Evolutionary conservation across 2,113 vertebrate species (phyloP).

Genomic region (Vanacampus margaritifer): DNA sequence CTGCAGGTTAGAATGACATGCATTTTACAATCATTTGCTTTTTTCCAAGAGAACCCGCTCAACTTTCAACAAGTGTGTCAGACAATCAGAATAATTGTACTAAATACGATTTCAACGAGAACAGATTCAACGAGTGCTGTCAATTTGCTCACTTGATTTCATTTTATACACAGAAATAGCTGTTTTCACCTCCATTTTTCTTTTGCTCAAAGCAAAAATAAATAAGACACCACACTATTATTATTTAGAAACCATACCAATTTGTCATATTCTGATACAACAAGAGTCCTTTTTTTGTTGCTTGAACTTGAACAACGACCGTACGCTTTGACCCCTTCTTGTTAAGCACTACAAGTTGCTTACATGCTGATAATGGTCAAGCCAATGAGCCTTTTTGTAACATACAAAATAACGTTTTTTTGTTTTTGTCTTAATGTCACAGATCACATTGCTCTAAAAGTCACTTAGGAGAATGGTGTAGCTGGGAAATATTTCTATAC

Average conservation of each 20-base stretch:
- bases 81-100: slow-evolving; percentile 53
- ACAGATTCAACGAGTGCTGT: slow-evolving; percentile 45
- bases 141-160: slow-evolving; percentile 43
- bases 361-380: slow-evolving; percentile 74
- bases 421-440: slow-evolving; percentile 62
- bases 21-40: slow-evolving; percentile 74
- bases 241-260: slow-evolving; percentile 80
- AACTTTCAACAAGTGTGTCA: slow-evolving; percentile 52
- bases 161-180: slow-evolving; percentile 61
- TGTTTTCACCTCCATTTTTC: slow-evolving; percentile 46
- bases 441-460: slow-evolving; percentile 80
- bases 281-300: slow-evolving; percentile 65
- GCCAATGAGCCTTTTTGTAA: slow-evolving; percentile 63
- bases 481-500: slow-evolving; percentile 86
- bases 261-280: slow-evolving; percentile 65
- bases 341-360: slow-evolving; percentile 70
- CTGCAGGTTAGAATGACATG: slow-evolving; percentile 70
- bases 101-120: slow-evolving; percentile 44
- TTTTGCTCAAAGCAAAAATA: slow-evolving; percentile 73
- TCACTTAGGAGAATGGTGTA: slow-evolving; percentile 94
- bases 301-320: slow-evolving; percentile 51
- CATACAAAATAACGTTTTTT: slow-evolving; percentile 59
- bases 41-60: slow-evolving; percentile 58
- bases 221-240: slow-evolving; percentile 73
- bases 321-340: slow-evolving; percentile 63